Evolutionary conservation across 2,113 vertebrate species (phyloP), one percentile per base, ranked within the genome.

Genomic region (Ancistrus triradiatus): DNA sequence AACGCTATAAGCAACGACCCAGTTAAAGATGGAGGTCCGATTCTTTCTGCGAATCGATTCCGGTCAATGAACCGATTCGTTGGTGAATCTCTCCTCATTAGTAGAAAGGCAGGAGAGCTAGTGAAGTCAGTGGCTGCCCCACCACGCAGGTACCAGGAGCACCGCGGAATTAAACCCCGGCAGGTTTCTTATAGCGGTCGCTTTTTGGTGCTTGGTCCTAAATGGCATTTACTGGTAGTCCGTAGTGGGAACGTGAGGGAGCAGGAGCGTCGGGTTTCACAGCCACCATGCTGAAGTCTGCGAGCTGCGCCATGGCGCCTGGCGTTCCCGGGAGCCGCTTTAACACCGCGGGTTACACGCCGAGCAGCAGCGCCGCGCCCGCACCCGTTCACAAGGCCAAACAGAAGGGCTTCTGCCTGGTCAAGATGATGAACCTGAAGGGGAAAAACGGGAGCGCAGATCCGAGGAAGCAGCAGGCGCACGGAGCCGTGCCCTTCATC

Each of bases 401-500:
- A 84, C 95, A 90, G 83, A 95, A 90, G 81, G 85, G 92, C 74
- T 95, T 97, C 85, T 93, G 87, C 75, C 83, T 97, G 82, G 91
- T 91, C 74, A 91, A 87, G 77, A 93, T 98, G 80, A 97, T 95
- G 85, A 91, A 92, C 24, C 89, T 92, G 77, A 69, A 72, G 70
- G 66, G 61, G 72, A 85, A 72, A 68, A 97, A 93, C 73, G 89
- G 89, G 57, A 89, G 86, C 69, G 68, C 68, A 69, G 90, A 82
- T 85, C 81, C 80, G 8, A 70, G 74, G 58, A 85, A 81, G 37
- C 64, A 63, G 35, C 59, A 50, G 42, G 38, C 80, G 59, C 72
- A 81, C 88, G 87, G 88, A 85, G 92, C 90, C 79, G 92, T 95
- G 84, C 95, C 95, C 74, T 98, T 97, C 60, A 91, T 91, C 77